Conservation (phyloP, 2,888 invertebrate species). For the Sylvicola cinctus region DNA sequence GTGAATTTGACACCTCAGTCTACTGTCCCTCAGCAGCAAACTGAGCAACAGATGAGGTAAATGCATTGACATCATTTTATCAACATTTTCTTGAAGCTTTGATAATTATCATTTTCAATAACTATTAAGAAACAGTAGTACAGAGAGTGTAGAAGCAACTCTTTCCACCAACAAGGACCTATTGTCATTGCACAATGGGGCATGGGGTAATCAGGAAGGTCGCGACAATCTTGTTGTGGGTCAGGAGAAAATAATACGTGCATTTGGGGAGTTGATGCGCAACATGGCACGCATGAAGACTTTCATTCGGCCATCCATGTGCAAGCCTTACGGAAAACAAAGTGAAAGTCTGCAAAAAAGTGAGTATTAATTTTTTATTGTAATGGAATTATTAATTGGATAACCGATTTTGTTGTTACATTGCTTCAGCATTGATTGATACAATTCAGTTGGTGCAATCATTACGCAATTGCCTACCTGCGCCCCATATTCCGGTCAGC, state of each 20-base stretch:
- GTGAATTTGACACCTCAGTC: not conserved
- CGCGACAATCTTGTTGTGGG: conserved; percentile 32
- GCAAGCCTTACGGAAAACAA: conserved; percentile 77
- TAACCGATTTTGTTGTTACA: conserved; percentile 1
- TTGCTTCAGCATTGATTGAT: conserved; percentile 55
- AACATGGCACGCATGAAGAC: conserved; percentile 78
- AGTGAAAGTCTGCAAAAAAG: conserved; percentile 77
- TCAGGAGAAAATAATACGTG: conserved; percentile 68
- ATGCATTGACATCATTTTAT: no score
- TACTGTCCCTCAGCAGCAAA: no score
- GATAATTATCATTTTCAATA: no score
- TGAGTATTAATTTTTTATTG: conserved; percentile 22
- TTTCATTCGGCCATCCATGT: conserved; percentile 74
- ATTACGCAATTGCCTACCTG: conserved; percentile 62
- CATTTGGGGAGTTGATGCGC: conserved; percentile 70
- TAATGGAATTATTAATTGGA: not conserved
- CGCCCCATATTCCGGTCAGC: conserved; percentile 72
- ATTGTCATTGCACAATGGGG: conserved; percentile 44
- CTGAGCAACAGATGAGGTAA: no score
- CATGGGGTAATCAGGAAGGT: conserved; percentile 28
- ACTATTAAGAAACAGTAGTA: no score
- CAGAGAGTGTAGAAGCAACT: conserved; percentile 16
- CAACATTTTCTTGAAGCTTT: no score
- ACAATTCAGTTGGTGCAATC: conserved; percentile 75
- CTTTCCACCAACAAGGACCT: conserved; percentile 36